These are phyloP conservation scores for Atherinomorus stipes DNA, from an alignment of 2,113 vertebrate species.

Conservation along the genomic window DNA sequence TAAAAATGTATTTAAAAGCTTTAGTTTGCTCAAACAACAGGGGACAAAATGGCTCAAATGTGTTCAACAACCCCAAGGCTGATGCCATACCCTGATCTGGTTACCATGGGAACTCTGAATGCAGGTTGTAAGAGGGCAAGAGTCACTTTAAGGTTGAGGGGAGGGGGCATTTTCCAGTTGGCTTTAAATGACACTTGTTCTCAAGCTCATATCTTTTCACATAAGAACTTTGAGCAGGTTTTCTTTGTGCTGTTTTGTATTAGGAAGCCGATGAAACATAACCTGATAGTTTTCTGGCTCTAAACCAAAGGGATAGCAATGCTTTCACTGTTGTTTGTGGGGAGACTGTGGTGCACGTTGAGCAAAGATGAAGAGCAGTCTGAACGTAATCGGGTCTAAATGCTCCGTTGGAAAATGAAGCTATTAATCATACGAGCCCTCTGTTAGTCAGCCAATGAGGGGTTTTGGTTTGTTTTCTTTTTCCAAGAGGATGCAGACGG, in stretches of 20 bases:
- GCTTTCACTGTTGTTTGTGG: slow-evolving; percentile 1
- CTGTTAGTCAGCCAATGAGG: slow-evolving; percentile 8
- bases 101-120: slow-evolving; percentile 56
- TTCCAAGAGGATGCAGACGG: slow-evolving; percentile 3
- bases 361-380: slow-evolving; percentile 33
- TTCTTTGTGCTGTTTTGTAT: not conserved
- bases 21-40: slow-evolving; percentile 44
- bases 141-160: slow-evolving; percentile 46
- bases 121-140: not conserved
- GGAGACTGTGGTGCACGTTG: not conserved
- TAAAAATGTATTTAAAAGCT: slow-evolving; percentile 1
- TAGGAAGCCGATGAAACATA: slow-evolving; percentile 21
- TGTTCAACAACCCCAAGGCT: slow-evolving; percentile 33
- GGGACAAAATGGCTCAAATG: slow-evolving; percentile 21
- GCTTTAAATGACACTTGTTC: slow-evolving; percentile 51
- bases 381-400: slow-evolving; percentile 49
- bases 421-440: slow-evolving; percentile 34
- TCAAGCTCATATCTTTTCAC: slow-evolving; percentile 9
- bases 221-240: not conserved
- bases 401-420: slow-evolving; percentile 42
- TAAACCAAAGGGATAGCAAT: not conserved
- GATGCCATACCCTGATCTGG: slow-evolving; percentile 25
- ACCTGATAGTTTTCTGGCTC: slow-evolving; percentile 11
- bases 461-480: not conserved
- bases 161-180: slow-evolving; percentile 33